These are phyloP conservation scores for Leiothrix lutea DNA, from an alignment of 2,113 vertebrate genomes.

Conservation along the genomic window DNA sequence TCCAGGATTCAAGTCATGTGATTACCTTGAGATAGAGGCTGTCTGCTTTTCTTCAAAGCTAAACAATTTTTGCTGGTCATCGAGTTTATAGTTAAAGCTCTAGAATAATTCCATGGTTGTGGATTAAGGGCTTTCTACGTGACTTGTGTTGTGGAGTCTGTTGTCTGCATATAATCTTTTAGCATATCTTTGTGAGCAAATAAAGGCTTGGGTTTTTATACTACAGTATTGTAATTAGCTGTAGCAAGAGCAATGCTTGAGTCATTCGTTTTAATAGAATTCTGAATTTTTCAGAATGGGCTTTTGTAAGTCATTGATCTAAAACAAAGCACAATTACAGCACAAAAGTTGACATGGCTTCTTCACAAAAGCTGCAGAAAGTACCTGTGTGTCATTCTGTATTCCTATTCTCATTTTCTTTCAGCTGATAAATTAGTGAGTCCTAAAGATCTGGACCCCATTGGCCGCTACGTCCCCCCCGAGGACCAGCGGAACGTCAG, in stretches of 20 bases:
- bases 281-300: neutral
- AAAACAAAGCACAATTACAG: neutral
- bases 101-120: neutral
- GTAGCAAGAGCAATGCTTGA: neutral
- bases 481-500: constrained; percentile 91
- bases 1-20: neutral
- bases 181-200: neutral
- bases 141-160: neutral
- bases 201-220: neutral
- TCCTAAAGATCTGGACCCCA: constrained; percentile 91
- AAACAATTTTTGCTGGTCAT: neutral
- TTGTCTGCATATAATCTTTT: neutral
- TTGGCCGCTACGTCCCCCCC: constrained; percentile 84
- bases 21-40: neutral
- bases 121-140: neutral
- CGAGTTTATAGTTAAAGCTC: neutral
- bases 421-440: constrained; percentile 91
- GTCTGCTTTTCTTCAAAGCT: neutral
- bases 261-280: neutral
- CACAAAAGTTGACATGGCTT: neutral
- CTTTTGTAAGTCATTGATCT: neutral
- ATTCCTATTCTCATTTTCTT: neutral
- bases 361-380: neutral
- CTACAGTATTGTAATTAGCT: neutral
- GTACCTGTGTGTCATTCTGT: neutral